Conservation (phyloP, 2,888 invertebrate species). For the Sepiola atlantica region DNA sequence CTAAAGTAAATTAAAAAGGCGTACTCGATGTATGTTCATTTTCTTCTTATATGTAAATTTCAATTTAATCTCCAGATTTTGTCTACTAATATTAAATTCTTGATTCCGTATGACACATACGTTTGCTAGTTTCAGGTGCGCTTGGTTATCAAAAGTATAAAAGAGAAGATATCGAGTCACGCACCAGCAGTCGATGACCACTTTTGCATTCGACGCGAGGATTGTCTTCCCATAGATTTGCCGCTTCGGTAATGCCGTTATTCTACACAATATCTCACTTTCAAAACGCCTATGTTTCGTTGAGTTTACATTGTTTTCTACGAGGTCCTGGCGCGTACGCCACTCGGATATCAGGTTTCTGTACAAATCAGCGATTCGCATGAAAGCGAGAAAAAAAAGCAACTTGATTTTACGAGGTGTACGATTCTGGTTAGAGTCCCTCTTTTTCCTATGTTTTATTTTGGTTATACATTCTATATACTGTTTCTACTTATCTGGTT, state of each 20-base stretch:
- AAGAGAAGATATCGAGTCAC: not conserved
- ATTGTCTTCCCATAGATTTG: not conserved
- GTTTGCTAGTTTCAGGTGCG: too few relatives aligned
- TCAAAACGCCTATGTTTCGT: not conserved
- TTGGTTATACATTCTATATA: not conserved
- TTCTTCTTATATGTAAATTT: too few relatives aligned
- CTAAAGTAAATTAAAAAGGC: too few relatives aligned
- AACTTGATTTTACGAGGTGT: not conserved
- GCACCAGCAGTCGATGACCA: constrained; percentile 16
- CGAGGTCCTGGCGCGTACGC: not conserved
- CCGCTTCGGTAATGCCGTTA: not conserved
- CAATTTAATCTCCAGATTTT: too few relatives aligned
- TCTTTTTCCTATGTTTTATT: not conserved
- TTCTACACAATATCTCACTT: not conserved
- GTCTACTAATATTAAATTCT: too few relatives aligned
- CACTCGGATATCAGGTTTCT: not conserved
- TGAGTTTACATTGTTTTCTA: not conserved
- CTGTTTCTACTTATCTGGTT: too few relatives aligned
- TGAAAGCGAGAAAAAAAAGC: not conserved
- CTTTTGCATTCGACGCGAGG: too few relatives aligned
- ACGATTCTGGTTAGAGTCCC: not conserved
- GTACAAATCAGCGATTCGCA: not conserved
- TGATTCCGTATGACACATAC: too few relatives aligned
- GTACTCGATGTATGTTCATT: too few relatives aligned
- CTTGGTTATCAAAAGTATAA: not conserved